Base-by-base conservation (phyloP, 2,797 vertebrate genomes). In the Tenualosa thibaudeaui region DNA sequence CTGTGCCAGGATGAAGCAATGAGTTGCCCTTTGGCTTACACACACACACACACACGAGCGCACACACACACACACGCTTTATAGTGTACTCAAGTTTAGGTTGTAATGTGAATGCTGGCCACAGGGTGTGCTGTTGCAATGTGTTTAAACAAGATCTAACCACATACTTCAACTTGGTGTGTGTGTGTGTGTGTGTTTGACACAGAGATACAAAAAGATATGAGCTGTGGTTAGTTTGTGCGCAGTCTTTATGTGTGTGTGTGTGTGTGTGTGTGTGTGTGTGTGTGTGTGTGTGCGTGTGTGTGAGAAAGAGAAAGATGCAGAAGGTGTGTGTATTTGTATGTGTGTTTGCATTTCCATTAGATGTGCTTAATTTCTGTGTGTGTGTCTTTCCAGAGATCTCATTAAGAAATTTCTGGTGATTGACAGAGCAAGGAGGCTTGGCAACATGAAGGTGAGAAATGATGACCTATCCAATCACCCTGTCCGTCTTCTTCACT, bases 371-470 rank as follows among this genome's bases (percentile, higher is more conserved):
- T 31, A 31, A 31, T 31, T 31, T 31, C 31, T 81, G 81, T 81
- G 24, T 43, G 31, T 37, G 65, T 71, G 26, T 71, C 2, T 40
- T 40, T 65, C 40, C 54, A 26, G 60, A 50, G 98, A 99, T 91
- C 96, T 99, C 92, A 97, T 99, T 92, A 98, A 96, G 95, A 99
- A 98, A 71, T 96, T 99, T 53, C 96, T 99, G 49, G 98, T 98
- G 84, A 97, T 97, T 81, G 98, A 99, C 91, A 95, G 97, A 89
- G 97, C 97, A 60, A 95, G 96, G 85, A 93, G 98, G 68, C 93
- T 99, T 0, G 98, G 98, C 56, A 99, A 98, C 92, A 98, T 99
- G 97, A 99, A 99, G 97, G 98, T 99, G 85, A 93, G 31, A 31
- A 31, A 31, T 31, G 96, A 92, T 68, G 17, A 43, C 15, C 31